Base-by-base conservation (phyloP, 1,140 invertebrate species). In the Tetramorium alpestre region DNA sequence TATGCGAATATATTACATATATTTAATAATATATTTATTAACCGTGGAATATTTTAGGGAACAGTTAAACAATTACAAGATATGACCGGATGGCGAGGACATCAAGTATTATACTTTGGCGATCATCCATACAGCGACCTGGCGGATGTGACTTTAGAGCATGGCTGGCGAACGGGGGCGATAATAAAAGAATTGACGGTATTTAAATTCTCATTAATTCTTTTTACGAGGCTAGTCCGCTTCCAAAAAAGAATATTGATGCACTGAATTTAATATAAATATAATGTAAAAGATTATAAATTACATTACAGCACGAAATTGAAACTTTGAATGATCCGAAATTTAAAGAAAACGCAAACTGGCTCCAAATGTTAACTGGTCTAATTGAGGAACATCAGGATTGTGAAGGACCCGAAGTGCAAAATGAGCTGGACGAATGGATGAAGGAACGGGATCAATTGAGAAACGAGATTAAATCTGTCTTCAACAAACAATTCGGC, bases 71-170 rank as follows among this genome's bases (percentile, higher is more conserved):
- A 99, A 92, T 95, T 99, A 49, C 98, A 99, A 94, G 97, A 98
- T 64, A 96, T 99, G 92, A 99, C 99, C 6, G 98, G 98, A 0
- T 99, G 99, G 98, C 96, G 97, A 76, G 98, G 98, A 0, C 97
- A 98, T 90, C 97, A 98, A 89, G 99, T 99, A 13, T 94, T 99
- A 8, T 99, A 99, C 95, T 99, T 99, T 96, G 99, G 99, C 0
- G 99, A 99, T 96, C 99, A 99, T 96, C 98, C 99, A 0, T 99
- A 99, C 95, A 99, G 97, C 93, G 99, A 99, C 96, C 96, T 99
- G 77, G 99, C 99, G 4, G 99, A 99, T 96, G 98, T 99, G 4
- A 99, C 99, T 0, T 95, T 99, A 11, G 97, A 99, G 94, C 98
- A 99, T 95, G 99, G 99, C 33, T 99, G 99, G 99, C 96, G 98